Conservation (phyloP, 2,113 vertebrate genomes). For the Mastomys coucha region DNA sequence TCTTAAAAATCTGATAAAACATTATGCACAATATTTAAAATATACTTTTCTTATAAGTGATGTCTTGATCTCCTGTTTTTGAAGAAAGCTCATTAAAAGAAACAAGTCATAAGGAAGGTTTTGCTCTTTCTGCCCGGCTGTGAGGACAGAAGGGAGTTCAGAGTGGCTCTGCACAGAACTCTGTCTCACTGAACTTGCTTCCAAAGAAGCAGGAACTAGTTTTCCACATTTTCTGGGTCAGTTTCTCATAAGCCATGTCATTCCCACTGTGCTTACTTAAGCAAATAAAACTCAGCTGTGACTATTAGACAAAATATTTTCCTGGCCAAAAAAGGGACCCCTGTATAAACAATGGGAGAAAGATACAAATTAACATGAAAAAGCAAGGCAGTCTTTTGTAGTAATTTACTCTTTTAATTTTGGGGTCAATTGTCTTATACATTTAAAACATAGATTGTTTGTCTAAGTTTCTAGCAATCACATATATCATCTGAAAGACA, state of each 20-base stretch:
- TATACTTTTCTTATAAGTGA: not conserved
- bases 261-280: slow-evolving; percentile 63
- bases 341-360: not conserved
- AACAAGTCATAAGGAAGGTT: not conserved
- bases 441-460: slow-evolving; percentile 18
- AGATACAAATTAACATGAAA: not conserved
- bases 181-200: slow-evolving; percentile 42
- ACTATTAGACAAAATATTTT: slow-evolving; percentile 34
- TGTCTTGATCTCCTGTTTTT: not conserved
- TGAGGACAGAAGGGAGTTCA: slow-evolving; percentile 7
- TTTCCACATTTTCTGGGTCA: slow-evolving; percentile 59
- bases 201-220: not conserved
- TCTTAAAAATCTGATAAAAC: slow-evolving; percentile 33
- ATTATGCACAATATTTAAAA: slow-evolving; percentile 8
- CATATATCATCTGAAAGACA: not conserved
- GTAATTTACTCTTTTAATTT: slow-evolving; percentile 18
- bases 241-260: slow-evolving; percentile 33
- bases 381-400: not conserved
- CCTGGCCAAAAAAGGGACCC: not conserved
- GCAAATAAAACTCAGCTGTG: slow-evolving; percentile 56
- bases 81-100: slow-evolving; percentile 24
- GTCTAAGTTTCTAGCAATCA: not conserved
- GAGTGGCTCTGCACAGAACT: not conserved
- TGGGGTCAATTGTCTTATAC: not conserved
- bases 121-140: slow-evolving; percentile 51